Percentiles rank a stretch among this genome's conserved stretches.
Evolutionary conservation across 2,113 vertebrate genomes (phyloP).

Genomic region (Trochalopteron elliotii): DNA sequence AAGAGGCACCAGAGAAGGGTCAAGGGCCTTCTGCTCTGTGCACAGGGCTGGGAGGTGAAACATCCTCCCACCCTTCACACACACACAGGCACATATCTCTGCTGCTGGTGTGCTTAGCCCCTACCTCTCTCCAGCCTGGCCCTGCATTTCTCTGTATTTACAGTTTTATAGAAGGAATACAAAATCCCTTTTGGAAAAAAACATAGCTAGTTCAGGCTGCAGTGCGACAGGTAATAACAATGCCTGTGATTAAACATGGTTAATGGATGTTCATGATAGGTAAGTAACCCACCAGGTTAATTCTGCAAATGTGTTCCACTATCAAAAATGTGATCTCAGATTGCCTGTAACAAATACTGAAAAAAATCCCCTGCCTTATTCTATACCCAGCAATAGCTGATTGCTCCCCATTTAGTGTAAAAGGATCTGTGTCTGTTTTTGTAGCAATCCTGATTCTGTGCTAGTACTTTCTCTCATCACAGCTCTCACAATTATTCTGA

Average conservation of each 20-base stretch:
- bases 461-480: background rate
- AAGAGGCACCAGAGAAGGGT: background rate
- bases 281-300: slow-evolving; percentile 14
- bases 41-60: background rate
- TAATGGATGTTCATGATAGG: slow-evolving; percentile 25
- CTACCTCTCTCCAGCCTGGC: background rate
- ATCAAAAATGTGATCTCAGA: slow-evolving; percentile 26
- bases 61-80: background rate
- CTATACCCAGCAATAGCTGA: background rate
- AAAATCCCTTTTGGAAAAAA: slow-evolving; percentile 56
- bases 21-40: background rate
- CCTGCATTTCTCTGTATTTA: slow-evolving; percentile 43
- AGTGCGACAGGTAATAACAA: slow-evolving; percentile 50
- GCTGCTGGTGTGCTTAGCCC: background rate
- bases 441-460: slow-evolving; percentile 7
- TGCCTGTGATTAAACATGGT: slow-evolving; percentile 44
- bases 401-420: background rate
- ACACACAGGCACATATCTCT: background rate
- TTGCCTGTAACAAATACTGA: slow-evolving; percentile 46
- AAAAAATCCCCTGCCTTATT: slow-evolving; percentile 35
- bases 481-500: slow-evolving; percentile 10
- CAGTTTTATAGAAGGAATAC: slow-evolving; percentile 1
- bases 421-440: background rate
- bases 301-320: background rate
- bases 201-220: background rate